phyloP scores from a whole-genome alignment of 2,888 invertebrate species.

The Erannis defoliaria region DNA sequence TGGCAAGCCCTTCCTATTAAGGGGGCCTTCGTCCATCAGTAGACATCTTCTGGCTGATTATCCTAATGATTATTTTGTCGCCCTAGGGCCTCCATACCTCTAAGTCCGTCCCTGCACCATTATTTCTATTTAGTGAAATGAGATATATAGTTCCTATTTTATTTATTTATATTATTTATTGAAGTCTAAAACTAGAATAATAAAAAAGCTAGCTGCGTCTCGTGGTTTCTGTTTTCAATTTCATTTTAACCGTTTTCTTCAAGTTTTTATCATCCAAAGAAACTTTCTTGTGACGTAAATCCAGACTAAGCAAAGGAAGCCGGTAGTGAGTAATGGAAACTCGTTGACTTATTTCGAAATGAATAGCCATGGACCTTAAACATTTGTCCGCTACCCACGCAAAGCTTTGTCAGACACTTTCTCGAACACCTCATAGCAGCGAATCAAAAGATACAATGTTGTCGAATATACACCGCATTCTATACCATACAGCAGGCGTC shows the following conservation, averaged over 20 bases:
- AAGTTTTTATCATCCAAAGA: too few relatives aligned
- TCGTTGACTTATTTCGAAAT: conserved; percentile 6
- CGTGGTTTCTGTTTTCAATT: too few relatives aligned
- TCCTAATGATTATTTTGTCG: too few relatives aligned
- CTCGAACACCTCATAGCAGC: background rate
- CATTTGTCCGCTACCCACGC: conserved; percentile 16
- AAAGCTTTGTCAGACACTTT: conserved; percentile 17
- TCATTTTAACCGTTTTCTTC: too few relatives aligned
- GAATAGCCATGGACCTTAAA: conserved; percentile 7
- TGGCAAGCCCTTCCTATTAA: too few relatives aligned
- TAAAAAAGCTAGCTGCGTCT: too few relatives aligned
- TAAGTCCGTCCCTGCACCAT: background rate
- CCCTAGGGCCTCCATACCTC: too few relatives aligned
- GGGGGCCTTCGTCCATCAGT: too few relatives aligned
- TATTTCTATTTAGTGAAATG: conserved; percentile 10
- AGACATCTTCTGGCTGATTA: too few relatives aligned
- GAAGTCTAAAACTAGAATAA: too few relatives aligned
- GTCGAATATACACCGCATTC: background rate
- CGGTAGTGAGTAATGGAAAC: conserved; percentile 4
- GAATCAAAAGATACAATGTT: conserved; percentile 2
- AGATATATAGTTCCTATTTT: background rate
- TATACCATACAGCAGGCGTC: background rate
- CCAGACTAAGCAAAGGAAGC: background rate
- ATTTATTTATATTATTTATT: too few relatives aligned
- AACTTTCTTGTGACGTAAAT: background rate